A percentile compares a stretch with the other conserved stretches of the same genome.
phyloP scores from a whole-genome alignment of 2,797 vertebrate species.

The Protonibea diacanthus region DNA sequence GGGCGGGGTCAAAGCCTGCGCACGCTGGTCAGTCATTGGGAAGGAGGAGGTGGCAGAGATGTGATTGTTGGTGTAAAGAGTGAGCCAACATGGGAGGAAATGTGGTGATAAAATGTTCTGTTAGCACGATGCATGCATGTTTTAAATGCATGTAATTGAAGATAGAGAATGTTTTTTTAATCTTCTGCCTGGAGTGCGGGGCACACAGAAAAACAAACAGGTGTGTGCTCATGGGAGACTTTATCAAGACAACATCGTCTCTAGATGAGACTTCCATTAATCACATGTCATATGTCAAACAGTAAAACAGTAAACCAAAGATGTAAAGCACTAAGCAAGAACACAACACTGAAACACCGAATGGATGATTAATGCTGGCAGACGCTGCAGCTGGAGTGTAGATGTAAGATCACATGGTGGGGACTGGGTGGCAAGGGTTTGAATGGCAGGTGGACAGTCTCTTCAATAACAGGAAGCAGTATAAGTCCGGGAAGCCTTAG shows the following conservation, averaged over 20 bases:
- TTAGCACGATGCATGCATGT: neutral
- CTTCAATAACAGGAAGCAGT: neutral
- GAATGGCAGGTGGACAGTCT: neutral
- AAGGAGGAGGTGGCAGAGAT: neutral
- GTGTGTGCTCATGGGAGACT: neutral
- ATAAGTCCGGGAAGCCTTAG: too few relatives aligned
- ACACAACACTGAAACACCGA: too few relatives aligned
- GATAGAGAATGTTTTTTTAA: constrained; percentile 2
- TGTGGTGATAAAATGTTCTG: neutral
- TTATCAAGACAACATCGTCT: neutral
- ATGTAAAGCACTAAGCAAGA: neutral
- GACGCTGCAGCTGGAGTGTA: neutral
- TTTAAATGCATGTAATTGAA: constrained; percentile 16
- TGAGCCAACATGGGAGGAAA: neutral
- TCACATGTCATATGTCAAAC: neutral
- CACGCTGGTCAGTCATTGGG: constrained; percentile 29
- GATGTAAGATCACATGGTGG: neutral
- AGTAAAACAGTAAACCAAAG: neutral
- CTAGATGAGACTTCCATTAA: neutral
- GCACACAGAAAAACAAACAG: neutral
- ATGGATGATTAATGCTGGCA: too few relatives aligned
- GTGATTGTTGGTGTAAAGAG: constrained; percentile 30
- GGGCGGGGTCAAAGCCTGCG: constrained; percentile 26
- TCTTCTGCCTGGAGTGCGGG: neutral
- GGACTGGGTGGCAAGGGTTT: neutral